Conservation (phyloP, 1,140 invertebrate species). For the Ectropis grisescens region DNA sequence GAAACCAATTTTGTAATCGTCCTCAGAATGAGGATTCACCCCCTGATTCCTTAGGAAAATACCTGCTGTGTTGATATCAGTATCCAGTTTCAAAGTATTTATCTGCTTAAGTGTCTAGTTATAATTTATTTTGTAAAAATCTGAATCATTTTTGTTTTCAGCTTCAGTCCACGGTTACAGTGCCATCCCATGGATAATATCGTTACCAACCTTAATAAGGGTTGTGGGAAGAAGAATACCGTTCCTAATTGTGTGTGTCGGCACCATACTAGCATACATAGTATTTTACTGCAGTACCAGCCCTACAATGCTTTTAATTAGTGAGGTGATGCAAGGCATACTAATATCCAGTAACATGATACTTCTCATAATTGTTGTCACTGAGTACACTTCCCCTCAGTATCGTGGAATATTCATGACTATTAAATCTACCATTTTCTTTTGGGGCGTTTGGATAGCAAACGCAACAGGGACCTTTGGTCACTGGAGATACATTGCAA, state of each 20-base stretch:
- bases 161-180: constrained; percentile 17
- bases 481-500: constrained; percentile 14
- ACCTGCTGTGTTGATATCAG: too few species aligned
- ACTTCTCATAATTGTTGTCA: constrained; percentile 14
- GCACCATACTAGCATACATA: constrained; percentile 12
- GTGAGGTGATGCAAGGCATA: constrained; percentile 16
- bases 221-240: constrained; percentile 19
- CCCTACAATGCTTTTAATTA: constrained; percentile 16
- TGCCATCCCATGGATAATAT: constrained; percentile 14
- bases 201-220: constrained; percentile 13
- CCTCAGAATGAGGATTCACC: too few species aligned
- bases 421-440: constrained; percentile 20
- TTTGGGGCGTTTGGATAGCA: constrained; percentile 21
- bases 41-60: too few species aligned
- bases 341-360: constrained; percentile 10
- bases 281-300: constrained; percentile 19
- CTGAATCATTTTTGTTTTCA: constrained; percentile 9
- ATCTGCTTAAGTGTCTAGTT: too few species aligned
- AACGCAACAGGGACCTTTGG: constrained; percentile 13
- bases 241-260: constrained; percentile 10
- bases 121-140: too few species aligned
- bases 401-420: constrained; percentile 27
- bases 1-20: too few species aligned
- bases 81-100: too few species aligned
- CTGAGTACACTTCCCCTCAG: constrained; percentile 22